phyloP scores from a whole-genome alignment of 2,888 invertebrate species.

The Limnephilus auricula region DNA sequence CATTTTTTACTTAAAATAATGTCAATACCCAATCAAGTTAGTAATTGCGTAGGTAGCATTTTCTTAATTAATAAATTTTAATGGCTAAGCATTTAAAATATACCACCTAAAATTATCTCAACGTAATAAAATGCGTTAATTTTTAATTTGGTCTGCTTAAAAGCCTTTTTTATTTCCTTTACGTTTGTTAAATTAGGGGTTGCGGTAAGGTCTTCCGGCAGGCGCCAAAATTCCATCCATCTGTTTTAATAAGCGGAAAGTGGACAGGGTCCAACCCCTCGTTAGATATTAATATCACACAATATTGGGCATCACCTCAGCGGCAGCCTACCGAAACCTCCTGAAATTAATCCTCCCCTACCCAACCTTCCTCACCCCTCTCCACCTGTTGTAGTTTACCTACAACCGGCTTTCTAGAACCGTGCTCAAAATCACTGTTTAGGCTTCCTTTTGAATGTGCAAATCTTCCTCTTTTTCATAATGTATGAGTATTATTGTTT shows the following conservation, averaged over 20 bases:
- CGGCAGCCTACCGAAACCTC: not conserved
- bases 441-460: not conserved
- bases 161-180: not conserved
- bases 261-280: not conserved
- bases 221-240: not conserved
- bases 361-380: not conserved
- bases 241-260: not conserved
- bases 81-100: too few relatives aligned
- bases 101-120: too few relatives aligned
- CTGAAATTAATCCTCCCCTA: not conserved
- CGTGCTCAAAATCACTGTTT: not conserved
- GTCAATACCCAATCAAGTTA: too few relatives aligned
- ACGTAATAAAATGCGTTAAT: not conserved
- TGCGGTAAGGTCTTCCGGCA: not conserved
- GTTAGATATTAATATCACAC: not conserved
- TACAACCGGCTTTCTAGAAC: not conserved
- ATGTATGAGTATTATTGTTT: not conserved
- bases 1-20: too few relatives aligned
- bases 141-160: not conserved
- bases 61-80: too few relatives aligned
- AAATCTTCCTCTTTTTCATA: not conserved
- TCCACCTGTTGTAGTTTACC: constrained; percentile 16
- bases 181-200: not conserved
- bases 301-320: not conserved
- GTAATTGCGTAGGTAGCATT: too few relatives aligned